These are phyloP conservation scores for Thymelicus lineola DNA, from an alignment of 2,888 invertebrate genomes.

Conservation along the genomic window DNA sequence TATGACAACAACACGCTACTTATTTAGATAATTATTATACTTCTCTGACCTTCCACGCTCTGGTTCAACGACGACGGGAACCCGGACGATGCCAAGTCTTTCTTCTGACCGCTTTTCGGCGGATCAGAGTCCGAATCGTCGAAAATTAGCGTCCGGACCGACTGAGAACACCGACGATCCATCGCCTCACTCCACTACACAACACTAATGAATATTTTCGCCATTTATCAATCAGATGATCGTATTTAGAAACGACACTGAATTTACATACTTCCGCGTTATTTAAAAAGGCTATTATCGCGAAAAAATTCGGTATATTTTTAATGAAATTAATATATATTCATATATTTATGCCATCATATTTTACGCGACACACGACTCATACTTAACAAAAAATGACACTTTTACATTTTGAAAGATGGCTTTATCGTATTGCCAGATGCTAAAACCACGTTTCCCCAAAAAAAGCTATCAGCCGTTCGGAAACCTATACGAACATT, in stretches of 20 bases:
- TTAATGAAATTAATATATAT: constrained; percentile 46
- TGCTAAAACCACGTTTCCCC: constrained; percentile 2
- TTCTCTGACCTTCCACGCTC: constrained; percentile 75
- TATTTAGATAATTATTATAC: constrained; percentile 43
- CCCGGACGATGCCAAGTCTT: constrained; percentile 66
- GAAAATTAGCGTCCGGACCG: constrained; percentile 91
- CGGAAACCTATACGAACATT: constrained; percentile 3
- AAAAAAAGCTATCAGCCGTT: not conserved
- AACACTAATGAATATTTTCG: constrained; percentile 70
- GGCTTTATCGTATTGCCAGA: constrained; percentile 45
- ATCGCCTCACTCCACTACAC: constrained; percentile 74
- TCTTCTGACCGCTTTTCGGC: constrained; percentile 73
- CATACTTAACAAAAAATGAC: constrained; percentile 66
- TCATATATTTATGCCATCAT: constrained; percentile 65
- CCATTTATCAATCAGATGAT: constrained; percentile 68
- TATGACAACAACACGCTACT: constrained; percentile 52
- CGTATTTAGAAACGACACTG: constrained; percentile 47
- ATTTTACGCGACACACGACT: constrained; percentile 68
- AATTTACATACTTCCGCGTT: constrained; percentile 55
- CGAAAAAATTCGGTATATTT: constrained; percentile 40
- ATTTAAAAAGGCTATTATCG: constrained; percentile 25
- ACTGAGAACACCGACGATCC: constrained; percentile 87
- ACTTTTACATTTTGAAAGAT: constrained; percentile 53
- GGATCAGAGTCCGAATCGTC: constrained; percentile 88
- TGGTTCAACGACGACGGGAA: constrained; percentile 73